Conservation (phyloP, 2,113 vertebrate genomes). For the Megaleporinus macrocephalus region DNA sequence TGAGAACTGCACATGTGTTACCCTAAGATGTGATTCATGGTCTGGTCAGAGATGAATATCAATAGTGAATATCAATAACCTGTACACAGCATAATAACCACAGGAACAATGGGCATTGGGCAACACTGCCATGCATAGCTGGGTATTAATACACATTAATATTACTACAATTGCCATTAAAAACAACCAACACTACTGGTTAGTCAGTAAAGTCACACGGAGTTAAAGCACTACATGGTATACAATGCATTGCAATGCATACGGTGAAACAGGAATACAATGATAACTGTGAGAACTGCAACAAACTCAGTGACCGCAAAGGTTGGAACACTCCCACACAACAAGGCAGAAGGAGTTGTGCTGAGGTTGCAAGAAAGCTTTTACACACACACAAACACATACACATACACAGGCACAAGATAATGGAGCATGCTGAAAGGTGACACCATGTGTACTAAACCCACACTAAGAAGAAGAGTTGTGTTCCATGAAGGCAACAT, state of each 20-base stretch:
- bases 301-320: constrained; percentile 3
- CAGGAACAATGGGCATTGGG: too few relatives aligned
- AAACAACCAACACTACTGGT: too few relatives aligned
- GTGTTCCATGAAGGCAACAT: not conserved
- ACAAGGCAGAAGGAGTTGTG: constrained; percentile 16
- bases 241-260: not conserved
- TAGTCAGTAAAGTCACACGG: too few relatives aligned
- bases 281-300: not conserved
- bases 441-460: constrained; percentile 10
- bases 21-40: too few relatives aligned
- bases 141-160: too few relatives aligned
- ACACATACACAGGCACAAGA: too few relatives aligned
- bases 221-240: not conserved
- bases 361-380: constrained; percentile 44
- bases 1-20: too few relatives aligned
- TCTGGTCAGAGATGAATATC: too few relatives aligned
- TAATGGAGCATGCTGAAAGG: constrained; percentile 41
- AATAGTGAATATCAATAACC: too few relatives aligned
- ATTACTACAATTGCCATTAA: too few relatives aligned
- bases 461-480: not conserved
- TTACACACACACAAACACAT: constrained; percentile 22
- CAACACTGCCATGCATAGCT: too few relatives aligned
- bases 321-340: constrained; percentile 7
- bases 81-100: too few relatives aligned
- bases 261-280: not conserved